Evolutionary conservation across 2,113 vertebrate genomes (phyloP).

Genomic region (Campylomormyrus tamandua): DNA sequence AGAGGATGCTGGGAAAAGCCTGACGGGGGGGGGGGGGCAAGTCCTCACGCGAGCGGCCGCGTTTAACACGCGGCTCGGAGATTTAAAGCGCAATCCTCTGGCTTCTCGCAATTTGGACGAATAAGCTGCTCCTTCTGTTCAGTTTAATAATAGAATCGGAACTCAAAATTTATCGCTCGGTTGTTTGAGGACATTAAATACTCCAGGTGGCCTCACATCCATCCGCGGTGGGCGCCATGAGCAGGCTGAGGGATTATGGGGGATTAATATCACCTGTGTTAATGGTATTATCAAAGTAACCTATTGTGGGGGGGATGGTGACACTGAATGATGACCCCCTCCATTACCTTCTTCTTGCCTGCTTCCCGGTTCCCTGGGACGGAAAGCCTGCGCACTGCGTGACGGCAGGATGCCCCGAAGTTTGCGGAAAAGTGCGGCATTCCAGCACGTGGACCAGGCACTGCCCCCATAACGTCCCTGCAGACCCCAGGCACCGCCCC

Average conservation of each 20-base stretch:
- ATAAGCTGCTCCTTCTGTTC: neutral
- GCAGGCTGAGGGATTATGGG: neutral
- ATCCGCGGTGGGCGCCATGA: neutral
- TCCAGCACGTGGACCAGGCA: neutral
- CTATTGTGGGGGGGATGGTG: neutral
- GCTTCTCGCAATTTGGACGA: constrained; percentile 1
- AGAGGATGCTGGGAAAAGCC: neutral
- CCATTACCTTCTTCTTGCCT: neutral
- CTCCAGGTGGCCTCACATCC: neutral
- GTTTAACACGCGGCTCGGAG: neutral
- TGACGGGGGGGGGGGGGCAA: too few relatives aligned
- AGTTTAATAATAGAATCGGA: constrained; percentile 11
- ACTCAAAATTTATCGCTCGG: neutral
- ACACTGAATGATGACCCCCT: neutral
- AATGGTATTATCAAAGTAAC: neutral
- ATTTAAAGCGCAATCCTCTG: neutral
- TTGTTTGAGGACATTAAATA: neutral
- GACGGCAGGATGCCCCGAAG: neutral
- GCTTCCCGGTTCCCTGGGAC: neutral
- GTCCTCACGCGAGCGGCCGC: neutral
- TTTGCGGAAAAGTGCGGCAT: neutral
- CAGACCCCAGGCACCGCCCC: too few relatives aligned
- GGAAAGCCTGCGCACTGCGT: neutral
- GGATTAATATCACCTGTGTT: neutral
- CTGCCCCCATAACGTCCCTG: too few relatives aligned